Base-by-base conservation (phyloP, 2,113 vertebrate species). In the Toxotes chatareus region DNA sequence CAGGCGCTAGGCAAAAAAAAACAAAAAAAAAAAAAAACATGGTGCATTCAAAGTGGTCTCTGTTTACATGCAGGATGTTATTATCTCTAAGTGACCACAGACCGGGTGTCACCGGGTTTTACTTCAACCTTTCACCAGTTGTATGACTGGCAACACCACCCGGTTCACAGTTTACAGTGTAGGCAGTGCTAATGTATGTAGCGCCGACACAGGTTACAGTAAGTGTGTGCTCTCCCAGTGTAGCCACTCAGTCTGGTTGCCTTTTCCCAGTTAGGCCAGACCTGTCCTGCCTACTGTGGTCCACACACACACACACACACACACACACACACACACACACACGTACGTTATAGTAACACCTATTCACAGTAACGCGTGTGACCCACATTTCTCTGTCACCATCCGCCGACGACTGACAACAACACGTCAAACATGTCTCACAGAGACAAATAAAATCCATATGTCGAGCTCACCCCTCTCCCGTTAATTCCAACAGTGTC, bases 231-330 rank as follows among this genome's bases (percentile, higher is more conserved):
- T 65, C 27, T 75, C 72, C 76, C 74, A 59, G 67, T 75, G 86
- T 36, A 74, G 86, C 80, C 87, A n/a, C 84, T 77, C 74, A 27
- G 79, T 47, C 82, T 72, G 89, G 82, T 7, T 81, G 81, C 62
- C 70, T 73, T 17, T 46, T 23, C 66, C 67, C 91, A 84, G 84
- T 91, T 90, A 94, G 92, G 92, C 92, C 93, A 27, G 85, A 89
- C 74, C 84, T 82, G 87, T 82, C 46, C 78, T 51, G 81, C 40
- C 75, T 59, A 59, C 80, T 72, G 70, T 59, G 71, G 34, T 75
- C 66, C 59, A 68, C 47, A 63, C 71, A 27, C 27, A 27, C 27
- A 27, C 27, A 27, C 27, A 27, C 27, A 27, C 27, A 27, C 27
- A 27, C 27, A 27, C 27, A 27, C 27, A 27, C 27, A 27, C 27